Conservation (phyloP, 2,797 vertebrate genomes). For the Acanthis flammea region DNA sequence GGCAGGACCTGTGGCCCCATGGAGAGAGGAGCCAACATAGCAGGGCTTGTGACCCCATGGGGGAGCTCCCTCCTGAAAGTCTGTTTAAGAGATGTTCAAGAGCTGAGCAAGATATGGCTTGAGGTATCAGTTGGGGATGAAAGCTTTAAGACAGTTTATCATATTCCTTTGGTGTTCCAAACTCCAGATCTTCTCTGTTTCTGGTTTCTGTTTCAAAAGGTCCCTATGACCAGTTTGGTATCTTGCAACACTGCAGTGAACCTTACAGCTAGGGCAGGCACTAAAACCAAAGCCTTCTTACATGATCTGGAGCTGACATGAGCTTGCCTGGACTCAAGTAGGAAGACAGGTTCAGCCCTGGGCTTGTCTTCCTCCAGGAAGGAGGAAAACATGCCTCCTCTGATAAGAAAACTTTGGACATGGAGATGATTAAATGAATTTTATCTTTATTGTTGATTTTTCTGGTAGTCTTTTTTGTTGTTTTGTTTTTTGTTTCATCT, state of each 20-base stretch:
- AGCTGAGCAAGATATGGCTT: background rate
- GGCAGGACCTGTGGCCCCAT: background rate
- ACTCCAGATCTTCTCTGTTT: background rate
- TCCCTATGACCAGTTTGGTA: background rate
- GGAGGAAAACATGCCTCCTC: background rate
- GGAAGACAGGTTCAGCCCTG: background rate
- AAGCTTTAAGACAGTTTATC: background rate
- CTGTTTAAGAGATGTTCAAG: background rate
- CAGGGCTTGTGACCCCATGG: background rate
- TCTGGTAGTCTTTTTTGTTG: background rate
- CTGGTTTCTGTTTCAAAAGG: background rate
- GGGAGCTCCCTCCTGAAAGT: background rate
- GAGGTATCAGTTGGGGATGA: accelerated
- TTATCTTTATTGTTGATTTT: background rate
- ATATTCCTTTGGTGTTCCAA: background rate
- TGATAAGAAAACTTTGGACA: background rate
- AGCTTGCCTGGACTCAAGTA: background rate
- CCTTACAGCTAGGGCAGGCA: background rate
- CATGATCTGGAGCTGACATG: accelerated
- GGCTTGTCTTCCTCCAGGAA: background rate
- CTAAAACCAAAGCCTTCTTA: background rate
- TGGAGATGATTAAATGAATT: accelerated
- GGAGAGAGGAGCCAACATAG: background rate
- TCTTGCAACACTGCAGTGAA: background rate
- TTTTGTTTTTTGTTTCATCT: background rate